Base-by-base conservation (phyloP, 2,113 vertebrate genomes). In the Microcebus lehilahytsara region DNA sequence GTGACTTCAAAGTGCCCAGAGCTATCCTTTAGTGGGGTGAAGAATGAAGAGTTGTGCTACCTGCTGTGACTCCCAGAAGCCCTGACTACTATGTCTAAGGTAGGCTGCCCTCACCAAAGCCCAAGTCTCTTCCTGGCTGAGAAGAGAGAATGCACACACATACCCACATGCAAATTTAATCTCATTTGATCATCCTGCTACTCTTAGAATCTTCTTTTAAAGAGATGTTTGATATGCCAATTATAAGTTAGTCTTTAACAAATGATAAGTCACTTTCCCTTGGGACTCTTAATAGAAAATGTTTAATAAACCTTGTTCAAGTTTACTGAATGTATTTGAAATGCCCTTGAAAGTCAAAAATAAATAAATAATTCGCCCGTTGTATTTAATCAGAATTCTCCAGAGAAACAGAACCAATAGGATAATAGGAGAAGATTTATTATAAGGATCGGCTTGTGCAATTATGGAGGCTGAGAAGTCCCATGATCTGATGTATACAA, bases 241-340 rank as follows among this genome's bases (percentile, higher is more conserved):
- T 71, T 71, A 69, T 80, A 93, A 80, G 74, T 93, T 56, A 60
- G 4, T 79, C 30, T 89, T 93, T n/a, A 88, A 75, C n/a, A 86
- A 77, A 62, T 91, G 40, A 81, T 64, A 79, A 72, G 23, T 90
- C 27, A 3, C 23, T 64, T 86, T 66, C n/a, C 69, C 69, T 66
- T 67, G 64, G 32, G 66, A 91, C 42, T 46, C 3, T 69, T 91
- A 71, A 53, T 6, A 17, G 64, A 66, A 92, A 85, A 56, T 58
- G 4, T n/a, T 75, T 62, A 51, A 53, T 60, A 86, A 75, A 81
- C 6, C 13, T 83, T 46, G 49, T 69, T 74, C 20, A 62, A 90
- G 27, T 67, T 91, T 81, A 74, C 30, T 46, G 30, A 75, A 42
- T 95, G 37, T 53, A 69, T 74, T 93, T 27, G 16, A 75, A 93